These are phyloP conservation scores for Sesia apiformis DNA, from an alignment of 2,888 invertebrate genomes.

Conservation along the genomic window DNA sequence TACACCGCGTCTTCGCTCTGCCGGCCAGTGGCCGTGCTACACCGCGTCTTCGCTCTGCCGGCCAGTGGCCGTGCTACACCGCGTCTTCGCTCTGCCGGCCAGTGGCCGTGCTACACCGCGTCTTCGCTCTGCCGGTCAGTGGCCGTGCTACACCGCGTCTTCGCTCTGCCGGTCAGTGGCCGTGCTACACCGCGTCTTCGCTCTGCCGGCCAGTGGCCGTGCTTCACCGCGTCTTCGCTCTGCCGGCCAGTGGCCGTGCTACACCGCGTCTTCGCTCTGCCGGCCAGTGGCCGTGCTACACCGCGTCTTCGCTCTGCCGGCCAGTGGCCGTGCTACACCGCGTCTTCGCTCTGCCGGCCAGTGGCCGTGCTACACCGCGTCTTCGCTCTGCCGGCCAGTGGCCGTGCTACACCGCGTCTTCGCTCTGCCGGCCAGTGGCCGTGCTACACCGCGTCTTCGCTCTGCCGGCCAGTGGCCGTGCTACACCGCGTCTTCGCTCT, in stretches of 20 bases:
- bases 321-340: not conserved
- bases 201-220: not conserved
- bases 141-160: not conserved
- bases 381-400: not conserved
- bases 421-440: not conserved
- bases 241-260: not conserved
- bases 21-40: not conserved
- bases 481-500: not conserved
- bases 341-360: not conserved
- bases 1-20: not conserved
- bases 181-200: not conserved
- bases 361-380: not conserved
- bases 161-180: not conserved
- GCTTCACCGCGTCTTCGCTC: not conserved
- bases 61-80: not conserved
- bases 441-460: not conserved
- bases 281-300: not conserved
- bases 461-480: not conserved
- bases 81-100: not conserved
- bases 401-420: not conserved
- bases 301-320: not conserved
- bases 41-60: not conserved
- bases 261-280: not conserved
- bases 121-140: not conserved
- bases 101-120: not conserved